Base-by-base conservation (phyloP, 2,797 vertebrate genomes). In the Anabas testudineus region DNA sequence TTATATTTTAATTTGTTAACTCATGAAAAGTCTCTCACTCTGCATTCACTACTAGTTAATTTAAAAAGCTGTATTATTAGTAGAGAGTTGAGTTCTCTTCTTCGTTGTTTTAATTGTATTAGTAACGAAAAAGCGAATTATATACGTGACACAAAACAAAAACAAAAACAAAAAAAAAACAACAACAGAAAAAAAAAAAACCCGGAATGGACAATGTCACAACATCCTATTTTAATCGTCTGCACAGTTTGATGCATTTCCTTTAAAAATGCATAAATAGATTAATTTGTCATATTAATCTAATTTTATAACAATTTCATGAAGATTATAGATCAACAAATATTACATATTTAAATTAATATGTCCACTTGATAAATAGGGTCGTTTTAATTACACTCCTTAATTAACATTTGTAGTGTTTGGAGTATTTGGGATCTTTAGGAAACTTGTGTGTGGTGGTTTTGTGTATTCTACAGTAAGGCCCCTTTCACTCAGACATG, bases 401-500 rank as follows among this genome's bases (percentile, higher is more conserved):
- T 13, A 37, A 76, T 45, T 66, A 59, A 80, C 32, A 51, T 65
- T 48, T 60, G 5, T 30, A 13, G 1, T 63, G 5, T 76, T 32
- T 48, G 24, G 14, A 37, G 8, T n/a, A 56, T 37, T 81, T 69
- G 58, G 0, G 46, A 47, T 41, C 8, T 76, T 49, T 32, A 16
- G 41, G 1, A n/a, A n/a, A 30, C 6, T 39, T 57, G 10, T 56
- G 26, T 51, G 3, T 47, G 8, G n/a, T 46, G 9, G 56, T 10
- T 61, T 7, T 67, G 60, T 77, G 34, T 57, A 0, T 58, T 81
- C 87, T 87, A 93, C 91, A 94, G 91, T 91, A 88, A 83, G 84
- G 80, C 70, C 90, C 19, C 19, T 73, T 85, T n/a, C 89, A 85
- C 79, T 88, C 62, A 87, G 76, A 82, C 83, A 75, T 78, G 55